Percentiles rank a stretch among this genome's conserved stretches.
Evolutionary conservation across 2,113 vertebrate genomes (phyloP).

Genomic region (Orycteropus afer): DNA sequence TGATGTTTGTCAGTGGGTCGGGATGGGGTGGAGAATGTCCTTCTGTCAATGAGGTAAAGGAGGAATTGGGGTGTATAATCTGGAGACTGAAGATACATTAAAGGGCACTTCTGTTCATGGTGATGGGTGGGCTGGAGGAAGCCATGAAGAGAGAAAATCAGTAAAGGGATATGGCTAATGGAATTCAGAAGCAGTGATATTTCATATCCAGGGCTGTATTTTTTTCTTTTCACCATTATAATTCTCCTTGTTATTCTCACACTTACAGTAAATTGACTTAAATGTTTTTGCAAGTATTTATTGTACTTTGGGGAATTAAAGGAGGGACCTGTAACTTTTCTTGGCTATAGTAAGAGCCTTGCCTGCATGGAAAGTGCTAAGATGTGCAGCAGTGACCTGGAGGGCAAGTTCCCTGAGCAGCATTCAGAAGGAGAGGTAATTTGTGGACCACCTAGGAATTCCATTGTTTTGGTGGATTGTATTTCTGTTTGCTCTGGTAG

Average conservation of each 20-base stretch:
- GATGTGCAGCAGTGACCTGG: not conserved
- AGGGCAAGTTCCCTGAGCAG: not conserved
- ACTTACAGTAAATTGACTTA: not conserved
- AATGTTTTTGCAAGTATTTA: not conserved
- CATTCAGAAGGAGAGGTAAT: too few species aligned
- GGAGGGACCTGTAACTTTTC: not conserved
- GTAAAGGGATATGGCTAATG: not conserved
- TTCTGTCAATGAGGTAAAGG: not conserved
- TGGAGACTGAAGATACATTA: too few species aligned
- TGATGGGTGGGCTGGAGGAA: not conserved
- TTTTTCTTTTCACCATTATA: not conserved
- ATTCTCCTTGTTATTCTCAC: not conserved
- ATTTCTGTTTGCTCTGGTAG: slow-evolving; percentile 8
- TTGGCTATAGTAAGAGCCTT: not conserved
- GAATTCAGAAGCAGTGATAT: not conserved
- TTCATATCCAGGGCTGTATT: not conserved
- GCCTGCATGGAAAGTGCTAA: not conserved
- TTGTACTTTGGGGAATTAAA: not conserved
- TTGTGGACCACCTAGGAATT: not conserved
- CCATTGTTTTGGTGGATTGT: not conserved
- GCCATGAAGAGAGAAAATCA: not conserved
- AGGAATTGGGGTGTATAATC: not conserved
- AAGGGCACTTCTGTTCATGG: not conserved
- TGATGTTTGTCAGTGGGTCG: not conserved
- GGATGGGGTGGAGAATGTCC: not conserved